These are phyloP conservation scores for Aplochiton taeniatus DNA, from an alignment of 2,797 vertebrate species.

Conservation along the genomic window DNA sequence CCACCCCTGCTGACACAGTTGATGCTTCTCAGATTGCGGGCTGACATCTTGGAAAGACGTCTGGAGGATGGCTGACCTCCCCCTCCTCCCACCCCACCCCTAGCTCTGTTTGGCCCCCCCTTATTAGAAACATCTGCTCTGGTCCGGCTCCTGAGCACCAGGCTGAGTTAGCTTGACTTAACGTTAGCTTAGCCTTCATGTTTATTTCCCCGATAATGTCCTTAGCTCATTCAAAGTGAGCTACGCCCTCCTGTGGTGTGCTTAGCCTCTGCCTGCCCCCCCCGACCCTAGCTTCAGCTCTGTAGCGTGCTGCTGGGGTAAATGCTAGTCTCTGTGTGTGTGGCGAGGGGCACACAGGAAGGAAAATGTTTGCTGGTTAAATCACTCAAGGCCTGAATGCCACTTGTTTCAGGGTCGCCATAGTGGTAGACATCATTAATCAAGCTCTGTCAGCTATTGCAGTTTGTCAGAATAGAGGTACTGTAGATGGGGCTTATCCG, in stretches of 20 bases:
- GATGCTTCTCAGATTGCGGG: constrained; percentile 43
- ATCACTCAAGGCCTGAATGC: not conserved
- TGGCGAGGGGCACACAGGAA: constrained; percentile 3
- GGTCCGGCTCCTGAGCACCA: constrained; percentile 29
- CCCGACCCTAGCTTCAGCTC: not conserved
- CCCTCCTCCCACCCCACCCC: constrained; percentile 4
- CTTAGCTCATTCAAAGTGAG: constrained; percentile 18
- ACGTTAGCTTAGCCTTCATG: constrained; percentile 8
- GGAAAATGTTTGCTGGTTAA: constrained; percentile 8
- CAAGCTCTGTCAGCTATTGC: constrained; percentile 9
- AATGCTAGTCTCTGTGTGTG: constrained; percentile 9
- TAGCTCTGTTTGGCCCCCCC: constrained; percentile 13
- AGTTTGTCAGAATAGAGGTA: not conserved
- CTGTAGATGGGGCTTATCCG: not conserved
- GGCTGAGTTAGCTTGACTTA: constrained; percentile 12
- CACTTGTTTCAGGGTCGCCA: constrained; percentile 3
- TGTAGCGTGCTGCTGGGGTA: constrained; percentile 17
- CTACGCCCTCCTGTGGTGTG: not conserved
- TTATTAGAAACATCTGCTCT: constrained; percentile 51
- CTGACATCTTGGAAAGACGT: constrained; percentile 39
- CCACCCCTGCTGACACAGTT: constrained; percentile 8
- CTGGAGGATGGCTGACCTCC: constrained; percentile 9
- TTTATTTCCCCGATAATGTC: not conserved
- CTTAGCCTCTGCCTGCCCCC: not conserved
- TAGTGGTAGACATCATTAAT: not conserved